Percentiles rank a stretch among this genome's conserved stretches.
These are phyloP conservation scores for Phrynocephalus vlangalii DNA, from an alignment of 2,797 vertebrate species.

Conservation along the genomic window DNA sequence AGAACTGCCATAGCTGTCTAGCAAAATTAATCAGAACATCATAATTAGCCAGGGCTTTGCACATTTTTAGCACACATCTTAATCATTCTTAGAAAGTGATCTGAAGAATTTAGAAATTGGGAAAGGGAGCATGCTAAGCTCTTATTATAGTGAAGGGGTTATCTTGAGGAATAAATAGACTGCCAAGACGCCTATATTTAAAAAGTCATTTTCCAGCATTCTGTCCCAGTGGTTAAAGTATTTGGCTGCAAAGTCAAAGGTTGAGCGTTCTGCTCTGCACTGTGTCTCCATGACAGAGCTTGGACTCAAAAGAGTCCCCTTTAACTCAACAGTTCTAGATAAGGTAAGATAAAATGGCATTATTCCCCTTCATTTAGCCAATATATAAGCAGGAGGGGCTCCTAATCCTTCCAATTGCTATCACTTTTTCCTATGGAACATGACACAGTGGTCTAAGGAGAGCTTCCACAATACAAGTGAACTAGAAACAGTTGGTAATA, in stretches of 20 bases:
- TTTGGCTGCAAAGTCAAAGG: too few relatives aligned
- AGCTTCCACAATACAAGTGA: not conserved
- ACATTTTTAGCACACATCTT: constrained; percentile 51
- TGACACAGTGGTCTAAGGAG: too few relatives aligned
- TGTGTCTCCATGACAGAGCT: too few relatives aligned
- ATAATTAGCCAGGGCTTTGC: constrained; percentile 61
- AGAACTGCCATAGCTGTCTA: constrained; percentile 54
- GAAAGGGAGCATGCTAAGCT: constrained; percentile 14
- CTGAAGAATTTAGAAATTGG: constrained; percentile 45
- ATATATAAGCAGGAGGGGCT: too few relatives aligned
- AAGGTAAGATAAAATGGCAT: too few relatives aligned
- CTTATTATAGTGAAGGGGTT: constrained; percentile 6
- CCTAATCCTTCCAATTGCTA: too few relatives aligned
- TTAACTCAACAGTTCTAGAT: too few relatives aligned
- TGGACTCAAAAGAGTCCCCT: too few relatives aligned
- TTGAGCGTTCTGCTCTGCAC: too few relatives aligned
- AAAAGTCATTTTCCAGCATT: not conserved
- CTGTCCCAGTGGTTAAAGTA: too few relatives aligned
- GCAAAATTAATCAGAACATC: constrained; percentile 63
- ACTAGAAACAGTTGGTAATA: not conserved
- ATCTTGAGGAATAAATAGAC: constrained; percentile 5
- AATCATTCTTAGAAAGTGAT: constrained; percentile 52
- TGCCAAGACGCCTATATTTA: not conserved
- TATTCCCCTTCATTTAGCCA: too few relatives aligned
- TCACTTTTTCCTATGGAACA: too few relatives aligned